These are phyloP conservation scores for Boleophthalmus pectinirostris DNA, from an alignment of 2,113 vertebrate genomes.

Conservation along the genomic window DNA sequence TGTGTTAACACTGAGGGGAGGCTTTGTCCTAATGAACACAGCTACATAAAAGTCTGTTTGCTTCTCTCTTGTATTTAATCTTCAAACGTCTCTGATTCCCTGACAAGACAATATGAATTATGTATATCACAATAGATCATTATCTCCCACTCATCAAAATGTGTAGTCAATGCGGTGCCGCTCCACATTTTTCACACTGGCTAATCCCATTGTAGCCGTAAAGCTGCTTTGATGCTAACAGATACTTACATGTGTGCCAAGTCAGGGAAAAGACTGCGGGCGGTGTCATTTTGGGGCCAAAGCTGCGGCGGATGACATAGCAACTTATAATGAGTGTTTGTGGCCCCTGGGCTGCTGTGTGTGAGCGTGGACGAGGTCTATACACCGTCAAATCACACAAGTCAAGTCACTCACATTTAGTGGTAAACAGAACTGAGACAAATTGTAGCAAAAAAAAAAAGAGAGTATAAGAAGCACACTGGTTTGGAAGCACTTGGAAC, in stretches of 20 bases:
- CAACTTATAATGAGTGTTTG: slow-evolving; percentile 71
- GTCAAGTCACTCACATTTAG: slow-evolving; percentile 1
- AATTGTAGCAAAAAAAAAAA: background rate
- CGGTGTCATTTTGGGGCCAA: slow-evolving; percentile 64
- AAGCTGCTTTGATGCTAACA: slow-evolving; percentile 69
- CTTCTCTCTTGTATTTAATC: slow-evolving; percentile 19
- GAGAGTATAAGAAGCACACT: background rate
- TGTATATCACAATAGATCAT: slow-evolving; percentile 44
- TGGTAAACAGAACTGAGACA: background rate
- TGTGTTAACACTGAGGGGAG: slow-evolving; percentile 2
- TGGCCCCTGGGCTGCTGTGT: slow-evolving; percentile 44
- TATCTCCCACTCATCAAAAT: slow-evolving; percentile 53
- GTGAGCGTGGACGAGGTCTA: slow-evolving; percentile 30
- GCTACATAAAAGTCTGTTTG: slow-evolving; percentile 7
- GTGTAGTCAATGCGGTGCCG: slow-evolving; percentile 45
- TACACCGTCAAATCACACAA: slow-evolving; percentile 7
- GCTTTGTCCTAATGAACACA: slow-evolving; percentile 13
- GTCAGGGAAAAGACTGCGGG: slow-evolving; percentile 68
- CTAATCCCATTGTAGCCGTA: slow-evolving; percentile 65
- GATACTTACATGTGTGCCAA: slow-evolving; percentile 64
- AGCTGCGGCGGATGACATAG: slow-evolving; percentile 66
- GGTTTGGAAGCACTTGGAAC: background rate
- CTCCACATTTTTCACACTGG: slow-evolving; percentile 56
- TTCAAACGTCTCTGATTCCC: slow-evolving; percentile 10
- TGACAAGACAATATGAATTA: slow-evolving; percentile 28